Evolutionary conservation across 2,888 invertebrate genomes (phyloP).

Genomic region (Troilus luridus): DNA sequence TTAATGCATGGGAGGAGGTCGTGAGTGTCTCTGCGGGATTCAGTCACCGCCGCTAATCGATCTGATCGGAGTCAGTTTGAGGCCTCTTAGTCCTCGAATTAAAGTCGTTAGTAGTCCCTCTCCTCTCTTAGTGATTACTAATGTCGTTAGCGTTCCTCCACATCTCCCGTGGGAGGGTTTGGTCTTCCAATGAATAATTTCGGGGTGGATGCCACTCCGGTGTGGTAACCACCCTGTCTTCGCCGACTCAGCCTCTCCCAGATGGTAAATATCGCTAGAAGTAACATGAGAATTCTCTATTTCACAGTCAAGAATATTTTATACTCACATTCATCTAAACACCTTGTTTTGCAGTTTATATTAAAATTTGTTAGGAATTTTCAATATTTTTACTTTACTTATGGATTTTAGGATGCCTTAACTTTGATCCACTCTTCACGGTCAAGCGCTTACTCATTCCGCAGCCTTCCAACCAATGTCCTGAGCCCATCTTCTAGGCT

Average conservation of each 20-base stretch:
- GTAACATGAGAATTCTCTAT: too few species aligned
- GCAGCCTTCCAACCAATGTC: too few species aligned
- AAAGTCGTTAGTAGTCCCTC: constrained; percentile 33
- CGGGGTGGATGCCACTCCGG: background rate
- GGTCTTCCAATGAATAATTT: constrained; percentile 5
- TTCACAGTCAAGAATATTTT: too few species aligned
- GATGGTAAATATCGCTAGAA: too few species aligned
- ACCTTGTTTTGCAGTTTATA: too few species aligned
- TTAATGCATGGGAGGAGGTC: background rate
- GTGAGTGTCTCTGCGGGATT: constrained; percentile 43
- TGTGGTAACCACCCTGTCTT: background rate
- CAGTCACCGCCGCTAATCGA: background rate
- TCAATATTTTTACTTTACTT: too few species aligned
- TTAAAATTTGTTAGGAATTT: too few species aligned
- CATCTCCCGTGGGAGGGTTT: constrained; percentile 11
- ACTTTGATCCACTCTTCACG: too few species aligned
- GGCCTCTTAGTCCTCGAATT: constrained; percentile 32
- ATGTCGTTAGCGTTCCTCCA: constrained; percentile 38
- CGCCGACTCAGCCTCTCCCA: background rate
- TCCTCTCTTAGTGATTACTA: constrained; percentile 12
- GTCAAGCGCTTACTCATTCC: too few species aligned
- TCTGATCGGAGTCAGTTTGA: constrained; percentile 31
- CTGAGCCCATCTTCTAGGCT: too few species aligned
- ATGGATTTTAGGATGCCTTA: too few species aligned
- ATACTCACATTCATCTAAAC: too few species aligned